Conservation (phyloP, 2,113 vertebrate genomes). For the Martes martes region DNA sequence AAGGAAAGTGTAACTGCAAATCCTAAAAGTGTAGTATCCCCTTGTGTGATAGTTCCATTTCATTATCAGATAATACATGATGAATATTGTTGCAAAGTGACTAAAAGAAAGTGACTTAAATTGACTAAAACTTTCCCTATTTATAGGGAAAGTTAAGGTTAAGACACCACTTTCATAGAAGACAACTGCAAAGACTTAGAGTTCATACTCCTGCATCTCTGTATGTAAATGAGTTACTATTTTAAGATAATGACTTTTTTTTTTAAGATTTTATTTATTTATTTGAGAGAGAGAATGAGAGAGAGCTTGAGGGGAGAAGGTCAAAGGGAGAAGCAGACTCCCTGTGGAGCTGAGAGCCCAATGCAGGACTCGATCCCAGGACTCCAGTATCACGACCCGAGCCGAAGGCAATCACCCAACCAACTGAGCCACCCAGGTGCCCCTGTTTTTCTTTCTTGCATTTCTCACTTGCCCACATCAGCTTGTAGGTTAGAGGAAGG, state of each 20-base stretch:
- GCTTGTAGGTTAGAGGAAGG: neutral
- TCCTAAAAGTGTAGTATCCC: neutral
- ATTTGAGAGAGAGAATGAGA: too few relatives aligned
- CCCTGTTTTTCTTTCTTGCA: neutral
- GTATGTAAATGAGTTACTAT: neutral
- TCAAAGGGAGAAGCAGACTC: too few relatives aligned
- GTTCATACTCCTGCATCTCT: neutral
- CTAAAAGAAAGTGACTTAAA: neutral
- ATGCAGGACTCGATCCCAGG: too few relatives aligned
- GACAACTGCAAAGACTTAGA: neutral
- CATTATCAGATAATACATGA: neutral
- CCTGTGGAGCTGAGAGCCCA: too few relatives aligned
- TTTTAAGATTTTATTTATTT: too few relatives aligned
- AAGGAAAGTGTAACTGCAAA: neutral
- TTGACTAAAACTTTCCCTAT: neutral
- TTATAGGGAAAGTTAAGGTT: neutral
- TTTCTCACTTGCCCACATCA: neutral
- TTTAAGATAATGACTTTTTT: neutral
- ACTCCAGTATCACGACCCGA: too few relatives aligned
- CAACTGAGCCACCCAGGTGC: too few relatives aligned
- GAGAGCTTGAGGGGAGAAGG: too few relatives aligned
- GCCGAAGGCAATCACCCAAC: too few relatives aligned
- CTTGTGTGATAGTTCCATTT: neutral
- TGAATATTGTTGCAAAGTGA: neutral
- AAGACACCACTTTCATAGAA: neutral